Conservation (phyloP, 2,888 invertebrate species). For the Pocota personata region DNA sequence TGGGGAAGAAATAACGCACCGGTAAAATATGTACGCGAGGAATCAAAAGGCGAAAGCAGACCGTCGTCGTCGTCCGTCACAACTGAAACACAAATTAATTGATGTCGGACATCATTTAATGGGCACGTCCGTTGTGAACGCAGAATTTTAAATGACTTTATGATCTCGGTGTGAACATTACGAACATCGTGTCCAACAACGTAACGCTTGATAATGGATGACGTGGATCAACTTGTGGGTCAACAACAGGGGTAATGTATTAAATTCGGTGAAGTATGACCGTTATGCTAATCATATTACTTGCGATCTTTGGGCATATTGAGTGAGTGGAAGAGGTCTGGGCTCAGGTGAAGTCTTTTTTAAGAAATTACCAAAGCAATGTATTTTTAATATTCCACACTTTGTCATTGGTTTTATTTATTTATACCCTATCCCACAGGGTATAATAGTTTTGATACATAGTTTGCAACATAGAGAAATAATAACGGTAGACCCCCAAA, state of each 20-base stretch:
- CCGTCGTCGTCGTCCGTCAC: not conserved
- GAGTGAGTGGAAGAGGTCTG: not conserved
- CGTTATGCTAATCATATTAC: conserved; percentile 5
- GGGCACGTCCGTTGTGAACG: conserved; percentile 1
- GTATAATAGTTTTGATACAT: no score
- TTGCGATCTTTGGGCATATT: not conserved
- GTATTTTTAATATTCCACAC: no score
- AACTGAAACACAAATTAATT: conserved; percentile 52
- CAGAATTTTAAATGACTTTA: conserved; percentile 9
- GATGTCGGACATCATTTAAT: conserved; percentile 49
- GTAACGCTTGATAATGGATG: conserved; percentile 11
- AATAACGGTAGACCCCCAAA: no score
- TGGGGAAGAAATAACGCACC: not conserved
- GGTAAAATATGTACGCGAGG: conserved; percentile 4
- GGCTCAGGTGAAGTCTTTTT: not conserved
- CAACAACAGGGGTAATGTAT: conserved; percentile 9
- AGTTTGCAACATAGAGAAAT: no score
- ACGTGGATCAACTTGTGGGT: conserved; percentile 23
- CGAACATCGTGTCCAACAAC: conserved; percentile 27
- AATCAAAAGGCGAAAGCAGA: conserved; percentile 48
- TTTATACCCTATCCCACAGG: no score
- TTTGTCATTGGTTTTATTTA: no score
- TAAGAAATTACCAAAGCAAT: not conserved
- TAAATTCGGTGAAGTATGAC: not conserved
- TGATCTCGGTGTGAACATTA: not conserved